Percentiles rank a stretch among this genome's conserved stretches.
phyloP scores from a whole-genome alignment of 2,888 invertebrate genomes.

The Bellardia pandia region DNA sequence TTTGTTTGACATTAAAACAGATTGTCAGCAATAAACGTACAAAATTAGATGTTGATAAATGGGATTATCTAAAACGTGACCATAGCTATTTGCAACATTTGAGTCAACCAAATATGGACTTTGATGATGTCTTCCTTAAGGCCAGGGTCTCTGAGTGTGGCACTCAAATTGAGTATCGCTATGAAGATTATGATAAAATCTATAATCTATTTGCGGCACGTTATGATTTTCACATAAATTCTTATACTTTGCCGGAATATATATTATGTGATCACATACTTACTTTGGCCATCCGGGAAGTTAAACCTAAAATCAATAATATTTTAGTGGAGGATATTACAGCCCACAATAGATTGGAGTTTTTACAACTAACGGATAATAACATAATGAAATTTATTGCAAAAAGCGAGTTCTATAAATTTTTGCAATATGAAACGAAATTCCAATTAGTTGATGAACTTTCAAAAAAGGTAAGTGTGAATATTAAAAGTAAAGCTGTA shows the following conservation, averaged over 20 bases:
- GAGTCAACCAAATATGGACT: constrained; percentile 76
- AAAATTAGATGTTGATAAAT: constrained; percentile 88
- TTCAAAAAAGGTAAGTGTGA: constrained; percentile 38
- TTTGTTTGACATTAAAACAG: constrained; percentile 70
- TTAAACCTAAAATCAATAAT: constrained; percentile 58
- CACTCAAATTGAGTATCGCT: constrained; percentile 84
- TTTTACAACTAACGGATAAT: constrained; percentile 75
- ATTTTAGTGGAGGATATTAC: constrained; percentile 52
- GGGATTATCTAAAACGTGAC: constrained; percentile 88
- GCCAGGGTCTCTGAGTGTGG: constrained; percentile 78
- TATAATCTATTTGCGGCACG: constrained; percentile 85
- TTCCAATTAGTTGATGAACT: constrained; percentile 70
- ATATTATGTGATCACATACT: constrained; percentile 83
- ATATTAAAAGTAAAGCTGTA: background rate
- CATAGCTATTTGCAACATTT: constrained; percentile 78
- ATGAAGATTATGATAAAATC: constrained; percentile 84
- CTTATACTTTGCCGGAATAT: constrained; percentile 85
- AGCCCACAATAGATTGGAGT: constrained; percentile 68
- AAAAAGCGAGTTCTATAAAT: constrained; percentile 70
- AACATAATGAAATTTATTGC: constrained; percentile 72
- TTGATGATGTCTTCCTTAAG: constrained; percentile 79
- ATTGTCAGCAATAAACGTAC: constrained; percentile 86
- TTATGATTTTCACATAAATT: constrained; percentile 83
- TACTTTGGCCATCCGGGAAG: constrained; percentile 62
- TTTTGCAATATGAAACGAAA: constrained; percentile 40